Evolutionary conservation across 2,797 vertebrate species (phyloP).

Genomic region (Tolypeutes matacus): DNA sequence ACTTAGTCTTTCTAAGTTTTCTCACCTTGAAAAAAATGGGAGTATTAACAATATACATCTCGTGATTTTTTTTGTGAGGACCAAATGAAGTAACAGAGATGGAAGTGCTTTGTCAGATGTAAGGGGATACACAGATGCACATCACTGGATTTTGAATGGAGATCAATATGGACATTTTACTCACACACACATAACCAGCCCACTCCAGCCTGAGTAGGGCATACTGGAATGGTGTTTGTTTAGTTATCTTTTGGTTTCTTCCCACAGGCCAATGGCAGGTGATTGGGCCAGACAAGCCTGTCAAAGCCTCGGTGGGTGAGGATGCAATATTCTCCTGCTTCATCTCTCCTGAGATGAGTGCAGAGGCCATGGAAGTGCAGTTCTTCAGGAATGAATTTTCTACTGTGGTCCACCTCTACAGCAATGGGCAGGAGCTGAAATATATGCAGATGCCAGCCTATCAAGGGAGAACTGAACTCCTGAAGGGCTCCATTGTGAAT

Average conservation of each 20-base stretch:
- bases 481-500: background rate
- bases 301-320: background rate
- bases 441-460: background rate
- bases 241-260: background rate
- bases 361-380: conserved; percentile 34
- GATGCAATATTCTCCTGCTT: background rate
- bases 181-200: background rate
- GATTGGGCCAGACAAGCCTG: background rate
- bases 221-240: background rate
- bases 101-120: background rate
- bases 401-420: background rate
- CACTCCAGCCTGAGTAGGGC: background rate
- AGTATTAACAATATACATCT: background rate
- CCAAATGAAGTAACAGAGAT: background rate
- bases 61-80: background rate
- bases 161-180: background rate
- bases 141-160: background rate
- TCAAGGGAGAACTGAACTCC: background rate
- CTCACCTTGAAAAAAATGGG: background rate
- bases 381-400: background rate
- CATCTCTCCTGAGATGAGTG: background rate
- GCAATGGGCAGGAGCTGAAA: background rate
- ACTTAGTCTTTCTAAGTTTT: background rate
- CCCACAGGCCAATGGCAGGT: conserved; percentile 20
- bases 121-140: background rate